Percentiles rank a stretch among this genome's conserved stretches.
These are phyloP conservation scores for Anas platyrhynchos DNA, from an alignment of 2,113 vertebrate species.

Conservation along the genomic window DNA sequence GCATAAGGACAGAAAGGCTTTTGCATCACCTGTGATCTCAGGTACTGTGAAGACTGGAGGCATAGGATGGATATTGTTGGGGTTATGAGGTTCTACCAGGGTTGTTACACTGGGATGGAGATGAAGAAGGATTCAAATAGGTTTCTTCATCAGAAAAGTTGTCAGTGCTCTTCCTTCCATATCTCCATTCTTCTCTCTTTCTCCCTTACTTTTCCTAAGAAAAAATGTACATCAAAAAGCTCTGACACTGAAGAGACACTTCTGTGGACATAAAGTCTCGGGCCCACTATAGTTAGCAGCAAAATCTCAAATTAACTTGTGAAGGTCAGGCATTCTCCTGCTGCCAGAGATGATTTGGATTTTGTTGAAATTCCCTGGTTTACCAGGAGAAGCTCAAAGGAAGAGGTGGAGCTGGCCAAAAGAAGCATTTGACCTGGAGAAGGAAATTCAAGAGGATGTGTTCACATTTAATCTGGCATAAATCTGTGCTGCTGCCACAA, in stretches of 20 bases:
- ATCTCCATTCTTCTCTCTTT: not conserved
- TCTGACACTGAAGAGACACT: not conserved
- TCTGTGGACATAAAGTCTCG: not conserved
- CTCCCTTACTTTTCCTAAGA: not conserved
- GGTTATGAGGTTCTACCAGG: not conserved
- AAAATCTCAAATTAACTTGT: not conserved
- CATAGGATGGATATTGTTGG: not conserved
- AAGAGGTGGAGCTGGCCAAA: slow-evolving; percentile 42
- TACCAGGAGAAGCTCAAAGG: slow-evolving; percentile 9
- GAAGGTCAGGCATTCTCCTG: not conserved
- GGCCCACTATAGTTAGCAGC: not conserved
- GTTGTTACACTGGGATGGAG: not conserved
- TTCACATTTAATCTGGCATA: not conserved
- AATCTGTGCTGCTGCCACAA: slow-evolving; percentile 36
- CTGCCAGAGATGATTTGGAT: not conserved
- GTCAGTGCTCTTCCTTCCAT: not conserved
- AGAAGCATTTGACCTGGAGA: slow-evolving; percentile 3
- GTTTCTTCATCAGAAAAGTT: not conserved
- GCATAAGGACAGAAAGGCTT: not conserved
- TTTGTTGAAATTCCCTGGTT: not conserved
- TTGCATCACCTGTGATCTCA: not conserved
- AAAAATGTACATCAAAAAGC: not conserved
- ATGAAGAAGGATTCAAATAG: not conserved
- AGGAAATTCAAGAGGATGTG: slow-evolving; percentile 39
- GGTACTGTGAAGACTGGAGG: not conserved